Evolutionary conservation across 1,140 invertebrate genomes (phyloP).

Genomic region (Tetraneura akinire): DNA sequence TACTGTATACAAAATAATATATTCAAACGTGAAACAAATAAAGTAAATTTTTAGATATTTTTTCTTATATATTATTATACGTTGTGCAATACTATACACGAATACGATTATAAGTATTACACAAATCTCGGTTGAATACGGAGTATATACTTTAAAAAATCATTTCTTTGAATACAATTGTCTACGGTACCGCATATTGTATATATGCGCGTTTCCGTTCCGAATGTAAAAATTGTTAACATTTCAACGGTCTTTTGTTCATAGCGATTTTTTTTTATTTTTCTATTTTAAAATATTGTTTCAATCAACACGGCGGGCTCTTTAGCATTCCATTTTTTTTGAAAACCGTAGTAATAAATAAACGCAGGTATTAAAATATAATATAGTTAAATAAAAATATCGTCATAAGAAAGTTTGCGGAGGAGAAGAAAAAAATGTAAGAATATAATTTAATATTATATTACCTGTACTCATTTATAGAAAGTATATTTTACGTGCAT

Average conservation of each 20-base stretch:
- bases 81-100: constrained; percentile 26
- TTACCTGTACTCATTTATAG: too few species aligned
- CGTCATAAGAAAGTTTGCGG: too few species aligned
- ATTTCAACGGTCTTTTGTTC: neutral
- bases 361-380: too few species aligned
- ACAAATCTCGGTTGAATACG: neutral
- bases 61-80: neutral
- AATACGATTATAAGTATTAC: neutral
- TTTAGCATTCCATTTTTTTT: neutral
- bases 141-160: neutral
- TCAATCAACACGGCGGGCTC: neutral
- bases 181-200: neutral
- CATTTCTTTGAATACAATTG: neutral
- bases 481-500: too few species aligned
- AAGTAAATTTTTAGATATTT: neutral
- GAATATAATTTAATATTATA: too few species aligned
- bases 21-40: neutral
- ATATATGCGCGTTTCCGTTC: constrained; percentile 8
- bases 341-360: too few species aligned
- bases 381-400: too few species aligned
- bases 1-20: neutral
- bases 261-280: neutral
- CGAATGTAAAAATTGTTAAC: neutral
- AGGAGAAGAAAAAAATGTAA: too few species aligned
- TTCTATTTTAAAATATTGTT: neutral